Base-by-base conservation (phyloP, 2,797 vertebrate species). In the Apogon talboti region DNA sequence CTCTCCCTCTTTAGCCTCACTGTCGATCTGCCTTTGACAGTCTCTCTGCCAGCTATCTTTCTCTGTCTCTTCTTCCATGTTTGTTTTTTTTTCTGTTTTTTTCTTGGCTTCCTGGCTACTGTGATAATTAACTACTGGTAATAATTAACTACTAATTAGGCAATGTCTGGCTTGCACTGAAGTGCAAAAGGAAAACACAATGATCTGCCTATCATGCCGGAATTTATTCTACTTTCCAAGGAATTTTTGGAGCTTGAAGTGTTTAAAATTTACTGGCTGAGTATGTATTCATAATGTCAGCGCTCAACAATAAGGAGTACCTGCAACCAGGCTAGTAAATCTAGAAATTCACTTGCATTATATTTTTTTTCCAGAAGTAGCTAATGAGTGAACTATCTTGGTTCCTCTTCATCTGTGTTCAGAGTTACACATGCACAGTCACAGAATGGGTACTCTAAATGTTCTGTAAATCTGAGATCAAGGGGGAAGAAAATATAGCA, bases 71-170 rank as follows among this genome's bases (percentile, higher is more conserved):
- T 35, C 9, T 57, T 3, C 44, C 35, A 4, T 19, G 19, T 54
- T 8, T 37, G 40, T 49, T 35, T 45, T 47, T 48, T 37, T 37
- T 37, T 37, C 2, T 2, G 21, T 15, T 14, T 18, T 49, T 40
- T 55, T 53, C 62, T 51, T 7, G 15, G 51, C 57, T 78, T 60
- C 54, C 45, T 46, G 59, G 56, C 74, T 57, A 85, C 79, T 87
- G 77, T 12, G 63, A 84, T 83, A 78, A 84, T 84, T 83, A 76
- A 65, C 70, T 44, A 30, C 53, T 46, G 15, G 19, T 81, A 70
- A 71, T 80, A 81, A 87, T 82, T 81, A 78, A 79, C 49, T 30
- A 6, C 68, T 88, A 82, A 87, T 79, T 78, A 74, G 72, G 37
- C 30, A 11, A 6, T 19, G 45, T 53, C 52, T 78, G 68, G 51